Percentiles rank a stretch among this genome's conserved stretches.
Evolutionary conservation across 1,140 invertebrate genomes (phyloP).

Genomic region (Drosophila rufa): DNA sequence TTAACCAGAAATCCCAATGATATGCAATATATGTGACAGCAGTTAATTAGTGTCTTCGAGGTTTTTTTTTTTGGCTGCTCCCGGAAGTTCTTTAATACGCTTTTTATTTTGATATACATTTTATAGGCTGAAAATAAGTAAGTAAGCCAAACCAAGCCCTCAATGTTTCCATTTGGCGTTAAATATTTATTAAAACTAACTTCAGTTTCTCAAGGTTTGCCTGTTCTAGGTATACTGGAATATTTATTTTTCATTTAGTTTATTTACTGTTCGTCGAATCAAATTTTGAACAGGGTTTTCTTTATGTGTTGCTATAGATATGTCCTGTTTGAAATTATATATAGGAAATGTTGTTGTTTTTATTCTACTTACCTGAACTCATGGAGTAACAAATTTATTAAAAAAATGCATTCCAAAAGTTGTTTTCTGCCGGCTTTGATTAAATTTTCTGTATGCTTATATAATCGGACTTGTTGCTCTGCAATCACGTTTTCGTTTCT

Average conservation of each 20-base stretch:
- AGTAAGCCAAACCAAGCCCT: background rate
- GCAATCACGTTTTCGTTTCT: background rate
- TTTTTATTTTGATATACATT: background rate
- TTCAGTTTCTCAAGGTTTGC: background rate
- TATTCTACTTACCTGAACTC: background rate
- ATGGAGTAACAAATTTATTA: background rate
- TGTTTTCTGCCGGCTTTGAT: too few relatives aligned
- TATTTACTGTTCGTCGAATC: too few relatives aligned
- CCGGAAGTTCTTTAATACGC: background rate
- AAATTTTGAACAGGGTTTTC: too few relatives aligned
- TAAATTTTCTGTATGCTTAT: too few relatives aligned
- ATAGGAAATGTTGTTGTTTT: too few relatives aligned
- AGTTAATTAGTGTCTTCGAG: constrained; percentile 33
- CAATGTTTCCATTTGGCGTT: background rate
- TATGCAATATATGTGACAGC: constrained; percentile 20
- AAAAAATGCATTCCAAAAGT: background rate
- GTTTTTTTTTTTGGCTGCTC: background rate
- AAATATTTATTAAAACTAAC: background rate
- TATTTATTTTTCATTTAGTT: too few relatives aligned
- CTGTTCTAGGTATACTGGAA: too few relatives aligned
- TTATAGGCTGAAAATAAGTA: too few relatives aligned
- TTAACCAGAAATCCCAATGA: constrained; percentile 21
- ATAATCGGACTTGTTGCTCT: background rate
- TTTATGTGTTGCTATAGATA: too few relatives aligned
- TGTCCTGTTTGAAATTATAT: too few relatives aligned